Percentiles rank a stretch among this genome's conserved stretches.
Conservation (phyloP, 2,113 vertebrate species). For the Mormyrus iriodes region DNA sequence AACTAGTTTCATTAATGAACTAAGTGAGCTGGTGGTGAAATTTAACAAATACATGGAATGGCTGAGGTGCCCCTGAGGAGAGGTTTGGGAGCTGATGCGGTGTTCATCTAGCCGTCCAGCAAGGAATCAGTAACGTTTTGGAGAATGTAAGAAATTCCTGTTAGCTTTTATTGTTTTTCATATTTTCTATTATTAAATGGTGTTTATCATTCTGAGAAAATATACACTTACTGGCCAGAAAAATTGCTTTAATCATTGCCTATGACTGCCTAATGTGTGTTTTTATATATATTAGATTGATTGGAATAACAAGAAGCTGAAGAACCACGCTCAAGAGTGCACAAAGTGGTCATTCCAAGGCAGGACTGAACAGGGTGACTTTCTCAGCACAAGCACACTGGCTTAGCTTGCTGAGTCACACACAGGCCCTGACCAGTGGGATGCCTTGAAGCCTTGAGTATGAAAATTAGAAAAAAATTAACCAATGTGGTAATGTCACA, state of each 20-base stretch:
- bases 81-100: background rate
- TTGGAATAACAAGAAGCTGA: background rate
- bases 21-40: background rate
- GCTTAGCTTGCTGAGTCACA: background rate
- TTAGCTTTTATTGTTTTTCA: background rate
- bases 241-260: background rate
- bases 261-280: no score
- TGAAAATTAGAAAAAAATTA: background rate
- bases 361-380: background rate
- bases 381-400: background rate
- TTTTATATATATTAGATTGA: background rate
- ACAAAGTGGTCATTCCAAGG: background rate
- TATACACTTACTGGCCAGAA: background rate
- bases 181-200: background rate
- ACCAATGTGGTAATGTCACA: background rate
- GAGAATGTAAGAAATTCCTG: background rate
- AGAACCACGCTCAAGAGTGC: background rate
- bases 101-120: background rate
- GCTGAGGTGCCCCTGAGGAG: background rate
- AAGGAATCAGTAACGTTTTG: background rate
- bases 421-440: background rate
- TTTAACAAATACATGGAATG: background rate
- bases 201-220: background rate
- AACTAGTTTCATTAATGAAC: background rate
- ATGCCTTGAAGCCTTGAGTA: background rate